These are phyloP conservation scores for Pleuronectes platessa DNA, from an alignment of 2,113 vertebrate species.

Conservation along the genomic window DNA sequence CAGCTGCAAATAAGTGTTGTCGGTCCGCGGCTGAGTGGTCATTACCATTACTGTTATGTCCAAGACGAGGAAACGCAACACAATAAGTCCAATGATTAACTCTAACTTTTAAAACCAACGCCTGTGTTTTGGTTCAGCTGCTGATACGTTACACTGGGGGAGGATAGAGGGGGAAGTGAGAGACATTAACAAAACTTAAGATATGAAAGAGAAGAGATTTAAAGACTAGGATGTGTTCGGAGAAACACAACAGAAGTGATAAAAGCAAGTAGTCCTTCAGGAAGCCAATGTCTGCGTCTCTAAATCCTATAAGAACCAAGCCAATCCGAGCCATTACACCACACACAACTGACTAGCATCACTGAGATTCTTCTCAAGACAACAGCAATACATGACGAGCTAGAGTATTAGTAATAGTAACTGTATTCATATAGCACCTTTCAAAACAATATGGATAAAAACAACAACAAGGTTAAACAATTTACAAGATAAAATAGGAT, in stretches of 20 bases:
- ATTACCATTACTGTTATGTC: slow-evolving; percentile 30
- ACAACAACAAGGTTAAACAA: no score
- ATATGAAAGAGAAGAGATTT: not conserved
- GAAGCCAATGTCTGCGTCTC: slow-evolving; percentile 43
- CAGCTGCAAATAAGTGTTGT: slow-evolving; percentile 31
- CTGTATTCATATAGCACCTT: no score
- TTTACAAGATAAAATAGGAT: no score
- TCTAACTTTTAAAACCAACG: slow-evolving; percentile 1
- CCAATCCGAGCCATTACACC: slow-evolving; percentile 51
- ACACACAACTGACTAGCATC: slow-evolving; percentile 14
- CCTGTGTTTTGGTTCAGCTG: slow-evolving; percentile 14
- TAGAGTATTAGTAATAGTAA: not conserved
- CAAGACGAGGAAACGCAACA: slow-evolving; percentile 23
- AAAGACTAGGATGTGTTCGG: not conserved
- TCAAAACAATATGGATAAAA: no score
- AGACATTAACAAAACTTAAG: not conserved
- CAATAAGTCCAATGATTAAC: slow-evolving; percentile 12
- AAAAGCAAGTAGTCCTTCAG: slow-evolving; percentile 44
- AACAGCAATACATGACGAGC: slow-evolving; percentile 15
- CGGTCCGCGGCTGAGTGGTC: slow-evolving; percentile 22
- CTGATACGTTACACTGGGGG: slow-evolving; percentile 8
- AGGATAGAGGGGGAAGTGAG: not conserved
- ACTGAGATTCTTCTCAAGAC: slow-evolving; percentile 1
- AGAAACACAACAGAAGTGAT: slow-evolving; percentile 28
- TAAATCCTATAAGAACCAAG: slow-evolving; percentile 50